Evolutionary conservation across 2,888 invertebrate genomes (phyloP), one percentile per base, ranked within the genome.

Genomic region (Parthenolecanium corni): DNA sequence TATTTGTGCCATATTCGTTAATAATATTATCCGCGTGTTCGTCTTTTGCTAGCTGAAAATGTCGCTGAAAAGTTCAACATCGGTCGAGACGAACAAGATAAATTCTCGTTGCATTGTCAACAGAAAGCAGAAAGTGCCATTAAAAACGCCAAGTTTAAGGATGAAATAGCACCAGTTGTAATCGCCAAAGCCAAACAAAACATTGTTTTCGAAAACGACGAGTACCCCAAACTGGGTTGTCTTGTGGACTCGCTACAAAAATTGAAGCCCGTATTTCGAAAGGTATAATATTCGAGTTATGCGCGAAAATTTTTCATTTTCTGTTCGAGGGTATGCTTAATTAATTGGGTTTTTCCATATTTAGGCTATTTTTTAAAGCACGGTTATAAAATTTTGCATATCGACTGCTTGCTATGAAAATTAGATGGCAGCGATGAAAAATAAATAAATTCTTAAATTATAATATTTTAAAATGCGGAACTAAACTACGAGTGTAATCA

Each of bases 101-200:
- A 75, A 24, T 83, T 78, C 73, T 85, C 89, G 0, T 73, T 77
- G 0, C 71, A 74, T 53, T 89, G 88, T 2, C 89, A 90, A 70
- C 74, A 76, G 51, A 81, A 80, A 70, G 78, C 82, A 38, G 80
- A 80, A 67, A 70, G 69, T 14, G 84, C 89, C 1, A 79, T 81
- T 68, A 74, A 76, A 54, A 76, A 75, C 65, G 83, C 83, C 0
- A 74, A 77, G 68, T 89, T 89, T 70, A 72, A 77, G 1, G 77
- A 80, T 47, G 89, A 90, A 78, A 86, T 89, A 64, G 78, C 84
- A 46, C 78, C 83, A 0, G 82, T 89, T 0, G 72, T 75, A 46
- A 73, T 85, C 23, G 72, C 72, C 36, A 72, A 73, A 46, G 75
- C 74, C 53, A 79, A 75, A 68, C 76, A 75, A 46, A 72, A 73